Evolutionary conservation across 2,113 vertebrate species (phyloP).

Genomic region (Callithrix jacchus): DNA sequence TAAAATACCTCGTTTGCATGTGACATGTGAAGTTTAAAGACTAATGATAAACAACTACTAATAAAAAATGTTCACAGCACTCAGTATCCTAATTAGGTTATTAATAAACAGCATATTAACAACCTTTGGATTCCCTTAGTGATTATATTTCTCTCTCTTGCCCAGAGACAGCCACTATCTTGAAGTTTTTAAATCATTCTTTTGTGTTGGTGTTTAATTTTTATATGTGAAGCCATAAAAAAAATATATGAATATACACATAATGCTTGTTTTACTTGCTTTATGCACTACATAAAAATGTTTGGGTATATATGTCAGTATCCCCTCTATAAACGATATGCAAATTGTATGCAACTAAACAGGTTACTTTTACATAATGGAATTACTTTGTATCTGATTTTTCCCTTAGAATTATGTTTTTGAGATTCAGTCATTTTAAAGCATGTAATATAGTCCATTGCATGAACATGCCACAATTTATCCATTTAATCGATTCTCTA

Average conservation of each 20-base stretch:
- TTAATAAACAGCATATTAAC: background rate
- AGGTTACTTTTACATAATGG: background rate
- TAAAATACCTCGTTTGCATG: background rate
- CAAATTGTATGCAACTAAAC: background rate
- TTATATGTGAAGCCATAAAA: background rate
- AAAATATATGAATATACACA: background rate
- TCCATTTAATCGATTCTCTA: background rate
- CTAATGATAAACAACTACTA: background rate
- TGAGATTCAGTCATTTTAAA: background rate
- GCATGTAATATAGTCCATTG: background rate
- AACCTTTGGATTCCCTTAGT: rapidly evolving
- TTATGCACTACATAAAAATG: background rate
- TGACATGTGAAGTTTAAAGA: background rate
- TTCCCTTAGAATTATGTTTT: background rate
- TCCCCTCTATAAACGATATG: background rate
- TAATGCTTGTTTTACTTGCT: background rate
- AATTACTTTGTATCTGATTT: background rate
- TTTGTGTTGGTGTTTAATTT: background rate
- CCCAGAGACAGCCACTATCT: background rate
- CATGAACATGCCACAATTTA: background rate
- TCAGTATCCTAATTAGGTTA: background rate
- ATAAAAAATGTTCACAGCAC: background rate
- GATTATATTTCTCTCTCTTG: background rate
- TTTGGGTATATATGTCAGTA: background rate
- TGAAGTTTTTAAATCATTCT: background rate